These are phyloP conservation scores for Anthophora plumipes DNA, from an alignment of 2,888 invertebrate species.

Conservation along the genomic window DNA sequence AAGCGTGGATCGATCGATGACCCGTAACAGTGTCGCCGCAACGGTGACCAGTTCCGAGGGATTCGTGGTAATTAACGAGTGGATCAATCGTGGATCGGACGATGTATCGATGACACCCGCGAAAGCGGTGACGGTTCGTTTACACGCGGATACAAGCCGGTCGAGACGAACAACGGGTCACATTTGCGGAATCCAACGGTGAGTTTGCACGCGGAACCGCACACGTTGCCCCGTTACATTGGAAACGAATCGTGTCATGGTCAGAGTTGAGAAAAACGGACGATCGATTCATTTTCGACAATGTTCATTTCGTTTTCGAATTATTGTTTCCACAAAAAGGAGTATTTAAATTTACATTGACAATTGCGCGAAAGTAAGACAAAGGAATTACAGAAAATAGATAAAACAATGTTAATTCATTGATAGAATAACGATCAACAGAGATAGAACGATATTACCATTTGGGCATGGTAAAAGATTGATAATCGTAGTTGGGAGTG, in stretches of 20 bases:
- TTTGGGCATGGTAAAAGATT: too few species aligned
- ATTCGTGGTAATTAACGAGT: conserved; percentile 76
- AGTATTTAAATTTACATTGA: too few species aligned
- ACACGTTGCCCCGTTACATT: conserved; percentile 54
- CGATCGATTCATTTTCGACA: background rate
- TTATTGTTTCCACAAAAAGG: too few species aligned
- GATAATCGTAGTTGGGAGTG: too few species aligned
- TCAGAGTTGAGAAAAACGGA: background rate
- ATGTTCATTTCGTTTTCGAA: conserved; percentile 28
- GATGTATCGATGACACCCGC: conserved; percentile 71
- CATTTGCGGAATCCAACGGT: conserved; percentile 62
- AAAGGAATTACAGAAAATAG: too few species aligned
- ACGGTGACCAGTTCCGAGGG: conserved; percentile 70
- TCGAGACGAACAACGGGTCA: conserved; percentile 27
- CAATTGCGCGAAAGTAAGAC: too few species aligned
- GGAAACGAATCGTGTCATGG: conserved; percentile 19
- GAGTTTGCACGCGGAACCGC: conserved; percentile 66
- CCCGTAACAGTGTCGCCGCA: conserved; percentile 60
- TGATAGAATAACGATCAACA: too few species aligned
- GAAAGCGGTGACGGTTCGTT: conserved; percentile 70
- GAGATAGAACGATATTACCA: too few species aligned
- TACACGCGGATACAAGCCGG: conserved; percentile 60
- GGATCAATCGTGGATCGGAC: conserved; percentile 65
- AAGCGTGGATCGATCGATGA: conserved; percentile 63
- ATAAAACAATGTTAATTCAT: too few species aligned